phyloP scores from a whole-genome alignment of 2,113 vertebrate genomes.

The Leptocoma aspasia region DNA sequence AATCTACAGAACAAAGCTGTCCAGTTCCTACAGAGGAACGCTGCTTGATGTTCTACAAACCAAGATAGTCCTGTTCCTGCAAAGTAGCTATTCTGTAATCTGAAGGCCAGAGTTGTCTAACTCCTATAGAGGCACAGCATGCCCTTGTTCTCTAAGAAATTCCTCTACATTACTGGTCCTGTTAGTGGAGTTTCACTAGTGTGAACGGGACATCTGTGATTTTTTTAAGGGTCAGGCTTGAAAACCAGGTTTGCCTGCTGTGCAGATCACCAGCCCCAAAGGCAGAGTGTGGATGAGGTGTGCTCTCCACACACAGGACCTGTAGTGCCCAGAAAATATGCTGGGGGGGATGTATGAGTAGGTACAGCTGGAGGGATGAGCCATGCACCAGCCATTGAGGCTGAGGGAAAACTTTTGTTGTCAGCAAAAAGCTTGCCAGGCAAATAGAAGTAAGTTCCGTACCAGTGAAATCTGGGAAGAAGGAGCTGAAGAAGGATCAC shows the following conservation, averaged over 20 bases:
- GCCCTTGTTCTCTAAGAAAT: no score
- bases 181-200: not conserved
- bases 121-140: no score
- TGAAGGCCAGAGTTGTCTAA: no score
- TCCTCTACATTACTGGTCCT: no score
- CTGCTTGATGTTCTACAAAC: no score
- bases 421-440: not conserved
- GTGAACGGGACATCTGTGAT: not conserved
- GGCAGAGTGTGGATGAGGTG: not conserved
- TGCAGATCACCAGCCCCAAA: not conserved
- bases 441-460: not conserved
- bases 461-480: not conserved
- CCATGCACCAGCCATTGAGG: no score
- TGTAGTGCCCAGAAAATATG: not conserved
- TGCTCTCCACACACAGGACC: not conserved
- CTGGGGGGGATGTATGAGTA: accelerated
- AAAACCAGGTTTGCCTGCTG: not conserved
- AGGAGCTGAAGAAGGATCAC: not conserved
- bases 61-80: no score
- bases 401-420: not conserved
- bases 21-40: no score
- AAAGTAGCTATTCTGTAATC: no score
- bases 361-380: not conserved
- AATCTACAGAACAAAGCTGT: no score
- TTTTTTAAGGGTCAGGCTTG: not conserved